Conservation (phyloP, 2,113 vertebrate species). For the Montifringilla adamsi region DNA sequence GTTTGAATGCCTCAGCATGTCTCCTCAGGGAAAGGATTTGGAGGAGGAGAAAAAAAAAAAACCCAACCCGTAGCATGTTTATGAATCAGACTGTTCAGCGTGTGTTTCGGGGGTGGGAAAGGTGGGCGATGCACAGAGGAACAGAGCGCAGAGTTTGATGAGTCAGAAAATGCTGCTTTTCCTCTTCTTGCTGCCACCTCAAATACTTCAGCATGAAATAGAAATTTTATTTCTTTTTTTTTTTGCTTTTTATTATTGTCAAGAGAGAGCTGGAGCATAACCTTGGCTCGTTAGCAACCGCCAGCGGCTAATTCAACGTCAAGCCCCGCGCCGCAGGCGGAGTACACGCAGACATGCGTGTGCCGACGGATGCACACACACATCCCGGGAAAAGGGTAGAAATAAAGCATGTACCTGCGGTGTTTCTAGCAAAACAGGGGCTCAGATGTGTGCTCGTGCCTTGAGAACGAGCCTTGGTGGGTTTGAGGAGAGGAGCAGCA, state of each 20-base stretch:
- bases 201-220: constrained; percentile 7
- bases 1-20: constrained; percentile 24
- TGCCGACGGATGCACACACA: fast-evolving
- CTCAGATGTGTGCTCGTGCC: fast-evolving
- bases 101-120: constrained; percentile 63
- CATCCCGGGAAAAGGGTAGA: neutral
- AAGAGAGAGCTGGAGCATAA: neutral
- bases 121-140: constrained; percentile 64
- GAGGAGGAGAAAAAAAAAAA: neutral
- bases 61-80: neutral
- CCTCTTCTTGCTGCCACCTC: neutral
- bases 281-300: neutral
- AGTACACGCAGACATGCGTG: fast-evolving
- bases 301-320: neutral
- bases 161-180: constrained; percentile 64
- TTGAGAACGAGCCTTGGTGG: fast-evolving
- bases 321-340: neutral
- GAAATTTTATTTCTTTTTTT: neutral
- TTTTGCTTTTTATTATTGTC: neutral
- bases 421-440: neutral
- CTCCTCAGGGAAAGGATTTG: constrained; percentile 31
- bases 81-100: constrained; percentile 62
- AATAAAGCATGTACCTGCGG: fast-evolving
- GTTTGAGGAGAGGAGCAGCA: neutral
- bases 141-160: constrained; percentile 58